Percentiles rank a stretch among this genome's conserved stretches.
These are phyloP conservation scores for Typhlichthys eigenmanni DNA, from an alignment of 2,797 vertebrate species.

Conservation along the genomic window DNA sequence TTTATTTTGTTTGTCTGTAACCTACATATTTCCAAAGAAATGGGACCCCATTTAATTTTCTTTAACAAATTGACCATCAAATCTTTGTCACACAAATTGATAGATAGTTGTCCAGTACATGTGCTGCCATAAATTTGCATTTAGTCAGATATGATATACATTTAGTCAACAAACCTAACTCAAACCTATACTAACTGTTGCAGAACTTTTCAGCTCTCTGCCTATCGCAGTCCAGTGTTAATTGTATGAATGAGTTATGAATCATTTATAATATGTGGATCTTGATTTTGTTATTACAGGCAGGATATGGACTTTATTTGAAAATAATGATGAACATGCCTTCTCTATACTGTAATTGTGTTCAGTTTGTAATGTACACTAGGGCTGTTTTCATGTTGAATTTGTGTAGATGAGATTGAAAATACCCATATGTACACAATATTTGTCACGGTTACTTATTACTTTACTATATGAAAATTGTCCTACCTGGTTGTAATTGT, in stretches of 20 bases:
- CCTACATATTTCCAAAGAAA: conserved; percentile 21
- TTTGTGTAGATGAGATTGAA: conserved; percentile 62
- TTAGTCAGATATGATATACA: too few species aligned
- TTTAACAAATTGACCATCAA: conserved; percentile 28
- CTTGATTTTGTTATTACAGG: conserved; percentile 10
- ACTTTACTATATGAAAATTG: conserved; percentile 60
- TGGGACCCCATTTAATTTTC: background rate
- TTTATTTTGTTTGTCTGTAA: conserved; percentile 33
- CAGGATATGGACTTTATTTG: conserved; percentile 37
- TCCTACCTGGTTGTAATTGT: conserved; percentile 62
- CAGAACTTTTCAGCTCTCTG: conserved; percentile 1
- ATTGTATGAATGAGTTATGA: conserved; percentile 25
- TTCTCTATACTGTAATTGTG: conserved; percentile 51
- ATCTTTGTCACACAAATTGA: conserved; percentile 47
- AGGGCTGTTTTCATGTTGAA: conserved; percentile 63
- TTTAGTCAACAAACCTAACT: background rate
- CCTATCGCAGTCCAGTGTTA: conserved; percentile 26
- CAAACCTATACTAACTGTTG: background rate
- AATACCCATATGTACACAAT: conserved; percentile 58
- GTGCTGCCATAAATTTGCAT: too few species aligned
- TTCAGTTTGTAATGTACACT: conserved; percentile 68
- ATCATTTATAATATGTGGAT: conserved; percentile 30
- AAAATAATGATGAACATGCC: conserved; percentile 26
- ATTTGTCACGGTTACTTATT: conserved; percentile 46
- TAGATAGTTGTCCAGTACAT: conserved; percentile 43